These are phyloP conservation scores for Ophion ventricosus DNA, from an alignment of 2,888 invertebrate genomes.

Conservation along the genomic window DNA sequence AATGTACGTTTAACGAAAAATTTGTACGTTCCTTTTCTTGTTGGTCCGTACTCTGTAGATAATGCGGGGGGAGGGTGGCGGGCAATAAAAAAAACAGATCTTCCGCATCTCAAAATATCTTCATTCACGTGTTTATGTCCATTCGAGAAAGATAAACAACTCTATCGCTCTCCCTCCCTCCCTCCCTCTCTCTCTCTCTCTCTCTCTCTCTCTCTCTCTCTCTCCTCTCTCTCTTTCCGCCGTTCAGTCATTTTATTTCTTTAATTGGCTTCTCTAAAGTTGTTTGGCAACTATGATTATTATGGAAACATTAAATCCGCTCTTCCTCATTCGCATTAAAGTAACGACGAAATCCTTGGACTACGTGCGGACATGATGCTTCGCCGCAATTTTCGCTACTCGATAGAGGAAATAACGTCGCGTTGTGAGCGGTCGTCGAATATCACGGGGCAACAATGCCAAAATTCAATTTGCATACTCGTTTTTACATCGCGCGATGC, in stretches of 20 bases:
- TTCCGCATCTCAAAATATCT: neutral
- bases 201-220: too few species aligned
- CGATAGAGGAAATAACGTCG: neutral
- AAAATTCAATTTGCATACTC: slow-evolving; percentile 14
- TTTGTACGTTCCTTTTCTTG: too few species aligned
- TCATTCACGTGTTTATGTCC: neutral
- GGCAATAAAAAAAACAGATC: neutral
- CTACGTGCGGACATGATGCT: too few species aligned
- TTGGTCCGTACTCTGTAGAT: too few species aligned
- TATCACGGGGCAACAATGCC: slow-evolving; percentile 5
- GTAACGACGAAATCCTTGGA: too few species aligned
- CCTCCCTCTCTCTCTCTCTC: too few species aligned
- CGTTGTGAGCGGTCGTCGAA: neutral
- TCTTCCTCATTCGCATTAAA: neutral
- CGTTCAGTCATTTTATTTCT: neutral
- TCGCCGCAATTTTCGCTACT: too few species aligned
- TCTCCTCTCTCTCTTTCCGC: neutral
- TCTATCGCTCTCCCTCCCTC: neutral
- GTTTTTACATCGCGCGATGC: neutral
- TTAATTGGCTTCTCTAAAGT: neutral
- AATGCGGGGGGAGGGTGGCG: neutral
- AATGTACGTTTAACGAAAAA: too few species aligned
- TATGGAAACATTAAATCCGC: neutral
- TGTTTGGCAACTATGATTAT: neutral
- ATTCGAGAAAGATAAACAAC: slow-evolving; percentile 19